Evolutionary conservation across 2,113 vertebrate genomes (phyloP).

Genomic region (Piprites chloris): DNA sequence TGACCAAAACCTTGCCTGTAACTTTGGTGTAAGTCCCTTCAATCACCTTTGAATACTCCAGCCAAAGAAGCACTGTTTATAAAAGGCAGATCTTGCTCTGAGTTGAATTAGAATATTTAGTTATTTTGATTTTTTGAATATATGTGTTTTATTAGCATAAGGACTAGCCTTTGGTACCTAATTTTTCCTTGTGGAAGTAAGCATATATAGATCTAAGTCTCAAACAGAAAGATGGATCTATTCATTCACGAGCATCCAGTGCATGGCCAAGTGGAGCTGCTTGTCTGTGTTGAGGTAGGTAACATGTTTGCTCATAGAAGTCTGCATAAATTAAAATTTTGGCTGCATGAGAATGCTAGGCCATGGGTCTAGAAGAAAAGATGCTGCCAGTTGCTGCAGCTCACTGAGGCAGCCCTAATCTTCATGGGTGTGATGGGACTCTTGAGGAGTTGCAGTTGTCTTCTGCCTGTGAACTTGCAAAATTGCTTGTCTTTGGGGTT

Average conservation of each 20-base stretch:
- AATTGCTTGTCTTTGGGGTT: not conserved
- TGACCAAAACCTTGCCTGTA: not conserved
- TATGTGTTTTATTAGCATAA: not conserved
- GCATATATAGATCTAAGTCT: not conserved
- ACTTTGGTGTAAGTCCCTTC: not conserved
- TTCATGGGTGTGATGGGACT: not conserved
- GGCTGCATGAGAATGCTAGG: not conserved
- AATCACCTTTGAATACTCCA: not conserved
- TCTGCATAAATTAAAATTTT: not conserved
- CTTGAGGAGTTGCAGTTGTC: not conserved
- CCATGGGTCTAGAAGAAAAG: not conserved
- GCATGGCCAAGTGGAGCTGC: not conserved
- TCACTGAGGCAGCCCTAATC: not conserved
- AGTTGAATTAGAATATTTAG: not conserved
- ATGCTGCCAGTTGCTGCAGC: not conserved
- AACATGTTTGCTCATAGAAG: not conserved
- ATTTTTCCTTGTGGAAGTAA: not conserved
- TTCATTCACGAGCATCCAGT: rapidly evolving
- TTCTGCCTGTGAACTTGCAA: not conserved
- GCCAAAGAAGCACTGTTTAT: not conserved
- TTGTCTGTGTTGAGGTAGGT: not conserved
- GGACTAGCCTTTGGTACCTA: not conserved
- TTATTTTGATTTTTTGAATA: not conserved
- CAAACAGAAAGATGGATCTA: not conserved
- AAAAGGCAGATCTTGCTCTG: not conserved